Conservation (phyloP, 1,140 invertebrate genomes). For the Drosophila repleta region DNA sequence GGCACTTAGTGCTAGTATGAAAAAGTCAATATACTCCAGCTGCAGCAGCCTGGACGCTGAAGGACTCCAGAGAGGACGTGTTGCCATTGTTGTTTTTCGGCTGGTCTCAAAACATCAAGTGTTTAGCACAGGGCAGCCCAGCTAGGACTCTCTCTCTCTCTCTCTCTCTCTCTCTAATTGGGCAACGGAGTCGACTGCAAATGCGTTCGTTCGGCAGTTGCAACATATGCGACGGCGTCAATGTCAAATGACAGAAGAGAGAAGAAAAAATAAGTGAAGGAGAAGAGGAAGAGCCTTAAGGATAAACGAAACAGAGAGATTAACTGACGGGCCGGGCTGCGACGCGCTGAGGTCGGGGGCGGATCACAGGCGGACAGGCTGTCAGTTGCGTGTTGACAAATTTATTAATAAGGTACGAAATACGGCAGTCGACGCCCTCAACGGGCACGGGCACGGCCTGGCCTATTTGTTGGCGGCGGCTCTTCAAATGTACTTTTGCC, state of each 20-base stretch:
- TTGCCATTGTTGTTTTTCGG: constrained; percentile 1
- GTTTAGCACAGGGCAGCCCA: not conserved
- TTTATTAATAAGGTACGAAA: constrained; percentile 83
- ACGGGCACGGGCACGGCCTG: constrained; percentile 60
- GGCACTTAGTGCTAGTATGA: constrained; percentile 47
- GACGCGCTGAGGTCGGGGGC: constrained; percentile 23
- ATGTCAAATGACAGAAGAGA: constrained; percentile 27
- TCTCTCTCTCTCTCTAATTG: constrained; percentile 67
- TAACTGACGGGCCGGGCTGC: constrained; percentile 51
- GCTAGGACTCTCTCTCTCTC: not conserved
- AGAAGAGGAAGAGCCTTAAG: constrained; percentile 35
- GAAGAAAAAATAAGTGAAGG: too few relatives aligned
- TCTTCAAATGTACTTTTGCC: constrained; percentile 71
- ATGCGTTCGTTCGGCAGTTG: constrained; percentile 55
- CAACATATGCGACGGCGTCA: constrained; percentile 70
- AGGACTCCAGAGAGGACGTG: constrained; percentile 2
- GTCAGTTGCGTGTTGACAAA: constrained; percentile 83
- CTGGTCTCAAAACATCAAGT: constrained; percentile 9
- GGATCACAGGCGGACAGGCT: constrained; percentile 74
- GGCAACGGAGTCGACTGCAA: constrained; percentile 23
- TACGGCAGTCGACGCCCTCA: constrained; percentile 69
- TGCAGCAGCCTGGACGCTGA: constrained; percentile 8
- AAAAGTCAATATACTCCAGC: constrained; percentile 55
- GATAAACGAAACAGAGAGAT: constrained; percentile 63
- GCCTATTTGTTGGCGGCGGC: constrained; percentile 76